Base-by-base conservation (phyloP, 2,113 vertebrate genomes). In the Terrapene triunguis region DNA sequence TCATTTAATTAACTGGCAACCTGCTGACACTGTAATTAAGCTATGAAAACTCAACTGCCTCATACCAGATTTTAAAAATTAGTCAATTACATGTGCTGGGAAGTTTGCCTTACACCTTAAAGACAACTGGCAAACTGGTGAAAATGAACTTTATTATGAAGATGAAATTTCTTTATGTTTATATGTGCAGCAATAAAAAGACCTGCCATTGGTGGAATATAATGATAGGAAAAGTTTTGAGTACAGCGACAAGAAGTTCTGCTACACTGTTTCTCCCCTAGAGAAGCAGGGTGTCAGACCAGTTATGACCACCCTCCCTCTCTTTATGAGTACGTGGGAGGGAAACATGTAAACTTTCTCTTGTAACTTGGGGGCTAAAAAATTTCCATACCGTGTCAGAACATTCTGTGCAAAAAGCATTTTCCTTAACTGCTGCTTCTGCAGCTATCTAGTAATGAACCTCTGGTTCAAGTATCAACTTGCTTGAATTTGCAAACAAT, bases 1-100 rank as follows among this genome's bases (percentile, higher is more conserved):
- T 96, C 94, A 98, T 96, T 97, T 97, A 98, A 98, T 98, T 98
- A 98, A 98, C 96, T 97, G 96, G 92, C 96, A 98, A 96, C 95
- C 94, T 95, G 95, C 95, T 98, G 97, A 97, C 96, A 98, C 91
- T 96, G 55, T 94, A 98, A 98, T 97, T 98, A 97, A 98, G 91
- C 96, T 96, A 87, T 96, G 96, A 98, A 98, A 98, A 98, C 97
- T 59, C 94, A 97, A 97, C 95, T 95, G 91, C 93, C 96, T 98
- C 94, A 97, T 85, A 97, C 74, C 92, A 96, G 94, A 98, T 97
- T 98, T 97, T 89, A 95, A 95, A 94, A 95, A 96, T 98, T 93
- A 98, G 85, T 97, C 97, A 96, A 95, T 96, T 97, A 72, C 69
- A 85, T 92, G 96, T 83, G 69, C 85, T 96, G 90, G 95, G 96